phyloP scores from a whole-genome alignment of 2,113 vertebrate species.

The Zosterops japonicus region DNA sequence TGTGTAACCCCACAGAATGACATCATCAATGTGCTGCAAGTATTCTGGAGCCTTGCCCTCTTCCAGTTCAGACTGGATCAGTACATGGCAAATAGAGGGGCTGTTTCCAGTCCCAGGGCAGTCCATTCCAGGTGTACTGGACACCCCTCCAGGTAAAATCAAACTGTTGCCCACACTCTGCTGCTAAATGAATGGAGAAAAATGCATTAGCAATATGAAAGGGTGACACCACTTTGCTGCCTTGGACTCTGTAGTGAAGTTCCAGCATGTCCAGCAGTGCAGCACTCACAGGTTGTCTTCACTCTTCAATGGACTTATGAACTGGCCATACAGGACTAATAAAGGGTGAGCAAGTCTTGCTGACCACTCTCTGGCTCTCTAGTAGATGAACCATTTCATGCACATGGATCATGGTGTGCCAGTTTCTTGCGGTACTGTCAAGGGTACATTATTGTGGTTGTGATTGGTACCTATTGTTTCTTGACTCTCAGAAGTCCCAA shows the following conservation, averaged over 20 bases:
- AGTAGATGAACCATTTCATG: neutral
- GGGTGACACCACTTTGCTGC: neutral
- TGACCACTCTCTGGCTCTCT: neutral
- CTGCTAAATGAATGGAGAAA: neutral
- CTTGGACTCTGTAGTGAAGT: neutral
- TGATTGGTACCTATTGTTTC: neutral
- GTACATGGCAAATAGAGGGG: neutral
- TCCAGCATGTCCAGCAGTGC: neutral
- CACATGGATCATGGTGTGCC: neutral
- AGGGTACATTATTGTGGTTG: neutral
- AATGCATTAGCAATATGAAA: neutral
- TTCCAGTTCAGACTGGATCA: neutral
- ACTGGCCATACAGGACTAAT: neutral
- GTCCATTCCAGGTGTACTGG: rapidly evolving
- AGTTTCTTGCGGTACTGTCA: rapidly evolving
- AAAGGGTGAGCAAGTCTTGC: neutral
- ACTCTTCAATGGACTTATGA: neutral
- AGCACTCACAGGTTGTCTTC: neutral
- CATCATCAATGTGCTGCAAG: neutral
- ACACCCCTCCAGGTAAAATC: neutral
- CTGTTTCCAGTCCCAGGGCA: neutral
- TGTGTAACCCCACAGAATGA: neutral
- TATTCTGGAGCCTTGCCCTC: neutral
- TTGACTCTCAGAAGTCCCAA: neutral
- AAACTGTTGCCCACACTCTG: neutral